phyloP scores from a whole-genome alignment of 2,113 vertebrate genomes.

The Crocuta crocuta region DNA sequence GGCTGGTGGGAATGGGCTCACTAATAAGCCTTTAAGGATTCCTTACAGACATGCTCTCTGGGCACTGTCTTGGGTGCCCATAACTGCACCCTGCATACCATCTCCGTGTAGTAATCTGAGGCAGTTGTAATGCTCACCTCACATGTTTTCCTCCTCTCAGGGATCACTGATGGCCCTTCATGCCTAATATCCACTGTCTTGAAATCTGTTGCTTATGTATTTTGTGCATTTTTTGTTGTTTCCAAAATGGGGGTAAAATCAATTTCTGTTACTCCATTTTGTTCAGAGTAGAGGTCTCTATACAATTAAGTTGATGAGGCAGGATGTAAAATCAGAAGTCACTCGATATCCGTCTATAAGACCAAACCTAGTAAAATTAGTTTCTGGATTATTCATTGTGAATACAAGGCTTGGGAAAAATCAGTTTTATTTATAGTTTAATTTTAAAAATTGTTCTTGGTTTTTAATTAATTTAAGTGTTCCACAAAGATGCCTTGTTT shows the following conservation, averaged over 20 bases:
- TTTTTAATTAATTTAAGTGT: not conserved
- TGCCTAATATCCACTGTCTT: not conserved
- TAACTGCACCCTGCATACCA: not conserved
- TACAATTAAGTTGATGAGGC: not conserved
- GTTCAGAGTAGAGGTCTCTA: not conserved
- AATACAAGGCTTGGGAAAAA: not conserved
- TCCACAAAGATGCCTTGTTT: not conserved
- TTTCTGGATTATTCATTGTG: not conserved
- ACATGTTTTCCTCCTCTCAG: not conserved
- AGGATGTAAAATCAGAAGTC: not conserved
- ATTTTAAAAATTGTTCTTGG: not conserved
- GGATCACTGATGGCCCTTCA: not conserved
- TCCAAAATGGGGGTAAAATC: not conserved
- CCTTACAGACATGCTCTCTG: not conserved
- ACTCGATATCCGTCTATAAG: not conserved
- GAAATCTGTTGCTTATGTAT: not conserved
- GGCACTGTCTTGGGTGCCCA: not conserved
- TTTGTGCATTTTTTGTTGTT: not conserved
- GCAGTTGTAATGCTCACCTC: not conserved
- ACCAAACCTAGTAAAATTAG: not conserved
- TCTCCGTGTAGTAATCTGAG: not conserved
- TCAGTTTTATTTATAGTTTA: not conserved
- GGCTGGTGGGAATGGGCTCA: not conserved
- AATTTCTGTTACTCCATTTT: not conserved
- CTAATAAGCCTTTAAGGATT: not conserved